A percentile compares a stretch with the other conserved stretches of the same genome.
Conservation (phyloP, 2,797 vertebrate genomes). For the Acanthopagrus latus region DNA sequence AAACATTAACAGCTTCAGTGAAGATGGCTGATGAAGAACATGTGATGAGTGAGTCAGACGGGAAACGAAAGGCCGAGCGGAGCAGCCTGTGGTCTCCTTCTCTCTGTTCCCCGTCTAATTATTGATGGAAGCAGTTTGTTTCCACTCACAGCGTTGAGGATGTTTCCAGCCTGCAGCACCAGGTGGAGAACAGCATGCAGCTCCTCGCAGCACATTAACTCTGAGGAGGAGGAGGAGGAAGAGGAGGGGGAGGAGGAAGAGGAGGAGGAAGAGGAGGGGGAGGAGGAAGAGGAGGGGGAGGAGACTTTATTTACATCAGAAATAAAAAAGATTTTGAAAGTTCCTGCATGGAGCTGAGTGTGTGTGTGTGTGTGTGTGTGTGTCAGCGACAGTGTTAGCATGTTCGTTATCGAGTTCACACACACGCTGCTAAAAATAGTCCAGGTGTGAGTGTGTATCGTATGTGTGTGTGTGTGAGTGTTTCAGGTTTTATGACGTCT, state of each 20-base stretch:
- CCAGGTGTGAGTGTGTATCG: constrained; percentile 15
- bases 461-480: constrained; percentile 7
- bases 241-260: constrained; percentile 5
- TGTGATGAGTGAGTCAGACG: background rate
- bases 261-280: too few species aligned
- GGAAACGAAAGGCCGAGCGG: background rate
- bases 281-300: constrained; percentile 4
- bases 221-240: constrained; percentile 43
- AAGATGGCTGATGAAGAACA: background rate
- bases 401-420: constrained; percentile 51
- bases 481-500: background rate
- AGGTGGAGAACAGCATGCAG: constrained; percentile 88
- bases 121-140: background rate
- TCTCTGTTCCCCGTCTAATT: constrained; percentile 9
- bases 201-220: constrained; percentile 76
- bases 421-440: constrained; percentile 65
- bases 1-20: background rate
- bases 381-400: background rate
- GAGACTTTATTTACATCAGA: constrained; percentile 80
- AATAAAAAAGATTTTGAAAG: background rate
- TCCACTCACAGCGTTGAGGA: constrained; percentile 77
- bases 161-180: constrained; percentile 89
- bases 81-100: background rate
- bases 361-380: background rate
- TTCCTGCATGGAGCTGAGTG: background rate